Evolutionary conservation across 2,888 invertebrate species (phyloP), one percentile per base, ranked within the genome.

Genomic region (Melinopterus prodromus): DNA sequence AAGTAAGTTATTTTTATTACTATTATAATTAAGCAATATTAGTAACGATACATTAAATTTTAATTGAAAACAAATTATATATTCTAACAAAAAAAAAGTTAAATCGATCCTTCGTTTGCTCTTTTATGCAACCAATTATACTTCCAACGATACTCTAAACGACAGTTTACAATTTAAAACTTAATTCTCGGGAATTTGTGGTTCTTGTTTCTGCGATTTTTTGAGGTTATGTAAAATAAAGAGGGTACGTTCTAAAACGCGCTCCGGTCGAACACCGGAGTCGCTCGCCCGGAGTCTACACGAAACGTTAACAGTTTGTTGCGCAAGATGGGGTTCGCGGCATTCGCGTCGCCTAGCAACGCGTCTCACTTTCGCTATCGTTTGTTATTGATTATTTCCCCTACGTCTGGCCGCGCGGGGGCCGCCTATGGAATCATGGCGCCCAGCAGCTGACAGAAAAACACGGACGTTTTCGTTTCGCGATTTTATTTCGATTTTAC

Each of bases 1-100:
- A 97, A 96, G 98, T 98, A 92, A 92, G 90, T 70, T 37, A 26
- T 71, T 26, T 26, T 26, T 26, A 3, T 3, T 26, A 26, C 3
- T 26, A n/a, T n/a, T n/a, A n/a, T n/a, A n/a, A n/a, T 26, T 26
- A 26, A 26, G 26, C 26, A 26, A 26, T 26, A 26, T 26, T 26
- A 2, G 1, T 26, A 26, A 26, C 3, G 26, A 1, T 26, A 26
- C 2, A 3, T 26, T 26, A 2, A 2, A 26, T 3, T 26, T 26
- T 26, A 26, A 26, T 26, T 26, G 26, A 26, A 26, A 2, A 26
- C 3, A 26, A 26, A 2, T 26, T 26, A 26, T 3, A n/a, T n/a
- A n/a, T n/a, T n/a, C n/a, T n/a, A n/a, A n/a, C n/a, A n/a, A n/a
- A n/a, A n/a, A n/a, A n/a, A n/a, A n/a, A n/a, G n/a, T n/a, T n/a